Percentiles rank a stretch among this genome's conserved stretches.
Conservation (phyloP, 2,797 vertebrate genomes). For the Lerista edwardsae region DNA sequence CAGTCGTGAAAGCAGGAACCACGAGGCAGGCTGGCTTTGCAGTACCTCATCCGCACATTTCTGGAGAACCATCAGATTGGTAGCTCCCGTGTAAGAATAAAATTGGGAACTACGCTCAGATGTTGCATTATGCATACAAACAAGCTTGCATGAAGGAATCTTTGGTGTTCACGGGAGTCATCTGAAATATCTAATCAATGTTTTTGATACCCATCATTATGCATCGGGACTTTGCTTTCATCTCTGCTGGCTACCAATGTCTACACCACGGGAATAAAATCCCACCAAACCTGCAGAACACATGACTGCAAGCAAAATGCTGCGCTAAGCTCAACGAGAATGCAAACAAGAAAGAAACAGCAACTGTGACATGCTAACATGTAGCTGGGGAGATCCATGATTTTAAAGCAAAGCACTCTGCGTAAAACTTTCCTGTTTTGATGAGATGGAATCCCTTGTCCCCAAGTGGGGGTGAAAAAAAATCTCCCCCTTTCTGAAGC, state of each 20-base stretch:
- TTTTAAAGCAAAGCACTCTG: conserved; percentile 47
- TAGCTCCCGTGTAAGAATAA: not conserved
- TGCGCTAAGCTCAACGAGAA: conserved; percentile 52
- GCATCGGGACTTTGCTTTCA: conserved; percentile 68
- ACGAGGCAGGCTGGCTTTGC: too few relatives aligned
- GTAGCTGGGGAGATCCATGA: conserved; percentile 50
- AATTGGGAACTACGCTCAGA: conserved; percentile 40
- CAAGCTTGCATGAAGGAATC: conserved; percentile 47
- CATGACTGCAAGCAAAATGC: conserved; percentile 56
- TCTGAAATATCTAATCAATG: conserved; percentile 25
- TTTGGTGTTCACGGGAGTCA: not conserved
- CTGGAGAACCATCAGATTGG: not conserved
- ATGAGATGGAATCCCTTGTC: conserved; percentile 56
- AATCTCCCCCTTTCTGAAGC: conserved; percentile 52
- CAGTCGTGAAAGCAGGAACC: not conserved
- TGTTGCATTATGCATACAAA: conserved; percentile 45
- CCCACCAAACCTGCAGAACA: conserved; percentile 48
- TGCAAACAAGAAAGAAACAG: conserved; percentile 35
- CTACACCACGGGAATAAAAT: conserved; percentile 31
- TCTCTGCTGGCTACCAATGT: conserved; percentile 35
- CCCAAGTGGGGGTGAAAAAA: not conserved
- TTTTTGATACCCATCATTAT: conserved; percentile 64
- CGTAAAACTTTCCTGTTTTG: conserved; percentile 47
- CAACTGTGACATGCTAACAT: conserved; percentile 54
- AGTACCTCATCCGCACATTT: not conserved